Percentiles rank a stretch among this genome's conserved stretches.
Evolutionary conservation across 2,113 vertebrate genomes (phyloP).

Genomic region (Chloropsis cyanopogon): DNA sequence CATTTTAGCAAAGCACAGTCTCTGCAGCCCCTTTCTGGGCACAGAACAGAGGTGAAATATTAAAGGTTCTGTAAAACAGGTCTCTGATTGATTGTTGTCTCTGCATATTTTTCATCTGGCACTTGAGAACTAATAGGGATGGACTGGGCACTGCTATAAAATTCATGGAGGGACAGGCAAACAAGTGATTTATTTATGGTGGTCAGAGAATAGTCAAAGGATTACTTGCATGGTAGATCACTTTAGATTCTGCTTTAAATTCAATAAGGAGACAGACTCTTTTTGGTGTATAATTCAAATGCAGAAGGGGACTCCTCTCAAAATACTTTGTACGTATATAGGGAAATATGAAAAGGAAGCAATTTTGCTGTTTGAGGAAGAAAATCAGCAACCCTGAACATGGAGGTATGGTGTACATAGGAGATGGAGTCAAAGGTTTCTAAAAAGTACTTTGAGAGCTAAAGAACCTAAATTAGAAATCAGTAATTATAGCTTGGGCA

Average conservation of each 20-base stretch:
- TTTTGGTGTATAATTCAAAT: not conserved
- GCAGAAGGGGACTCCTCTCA: not conserved
- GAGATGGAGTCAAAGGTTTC: not conserved
- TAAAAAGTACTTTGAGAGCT: not conserved
- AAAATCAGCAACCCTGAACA: not conserved
- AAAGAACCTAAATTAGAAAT: not conserved
- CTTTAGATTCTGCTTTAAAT: not conserved
- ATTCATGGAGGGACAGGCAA: not conserved
- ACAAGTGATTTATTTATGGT: not conserved
- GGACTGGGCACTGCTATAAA: not conserved
- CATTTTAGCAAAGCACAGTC: not conserved
- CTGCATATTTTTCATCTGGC: not conserved
- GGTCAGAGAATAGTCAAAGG: not conserved
- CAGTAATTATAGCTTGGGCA: not conserved
- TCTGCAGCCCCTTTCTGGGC: not conserved
- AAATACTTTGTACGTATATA: accelerated
- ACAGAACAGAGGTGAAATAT: not conserved
- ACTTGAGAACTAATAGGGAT: not conserved
- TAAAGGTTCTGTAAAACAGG: not conserved
- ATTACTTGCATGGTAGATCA: not conserved
- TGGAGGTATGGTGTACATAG: not conserved
- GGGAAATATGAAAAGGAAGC: not conserved
- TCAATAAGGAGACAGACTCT: not conserved
- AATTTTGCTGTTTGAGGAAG: not conserved
- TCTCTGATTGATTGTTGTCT: not conserved